phyloP scores from a whole-genome alignment of 1,140 invertebrate species.

The Gonatopus flavifemur region DNA sequence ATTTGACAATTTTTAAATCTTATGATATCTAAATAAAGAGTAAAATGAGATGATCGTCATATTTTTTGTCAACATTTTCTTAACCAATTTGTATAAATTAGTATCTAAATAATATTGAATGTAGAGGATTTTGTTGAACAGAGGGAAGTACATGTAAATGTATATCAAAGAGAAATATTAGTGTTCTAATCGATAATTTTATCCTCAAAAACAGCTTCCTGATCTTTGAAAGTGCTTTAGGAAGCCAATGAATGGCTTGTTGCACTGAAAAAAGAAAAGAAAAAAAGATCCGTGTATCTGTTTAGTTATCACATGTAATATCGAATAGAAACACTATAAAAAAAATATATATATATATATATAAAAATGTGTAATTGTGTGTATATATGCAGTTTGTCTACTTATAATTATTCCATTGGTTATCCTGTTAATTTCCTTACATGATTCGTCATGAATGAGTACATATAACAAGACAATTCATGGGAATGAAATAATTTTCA shows the following conservation, averaged over 20 bases:
- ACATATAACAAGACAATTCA: too few relatives aligned
- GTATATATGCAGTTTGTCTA: conserved; percentile 17
- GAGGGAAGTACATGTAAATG: too few relatives aligned
- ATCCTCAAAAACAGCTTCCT: conserved; percentile 40
- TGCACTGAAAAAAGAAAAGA: conserved; percentile 34
- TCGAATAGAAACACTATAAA: conserved; percentile 57
- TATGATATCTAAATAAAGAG: too few relatives aligned
- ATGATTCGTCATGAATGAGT: too few relatives aligned
- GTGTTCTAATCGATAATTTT: background rate
- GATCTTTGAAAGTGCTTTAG: conserved; percentile 47
- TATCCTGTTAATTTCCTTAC: too few relatives aligned
- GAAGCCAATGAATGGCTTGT: conserved; percentile 38
- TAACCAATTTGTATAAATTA: too few relatives aligned
- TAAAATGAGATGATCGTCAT: too few relatives aligned
- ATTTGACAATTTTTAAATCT: too few relatives aligned
- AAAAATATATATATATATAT: conserved; percentile 51
- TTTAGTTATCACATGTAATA: conserved; percentile 57
- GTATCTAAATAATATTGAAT: background rate
- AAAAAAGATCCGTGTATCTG: conserved; percentile 56
- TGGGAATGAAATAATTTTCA: conserved; percentile 36
- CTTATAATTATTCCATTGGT: too few relatives aligned
- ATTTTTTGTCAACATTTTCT: too few relatives aligned
- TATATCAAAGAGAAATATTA: too few relatives aligned
- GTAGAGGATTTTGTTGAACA: conserved; percentile 1
- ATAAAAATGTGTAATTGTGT: conserved; percentile 7